Evolutionary conservation across 2,888 invertebrate species (phyloP).

Genomic region (Argynnis bischoffii): DNA sequence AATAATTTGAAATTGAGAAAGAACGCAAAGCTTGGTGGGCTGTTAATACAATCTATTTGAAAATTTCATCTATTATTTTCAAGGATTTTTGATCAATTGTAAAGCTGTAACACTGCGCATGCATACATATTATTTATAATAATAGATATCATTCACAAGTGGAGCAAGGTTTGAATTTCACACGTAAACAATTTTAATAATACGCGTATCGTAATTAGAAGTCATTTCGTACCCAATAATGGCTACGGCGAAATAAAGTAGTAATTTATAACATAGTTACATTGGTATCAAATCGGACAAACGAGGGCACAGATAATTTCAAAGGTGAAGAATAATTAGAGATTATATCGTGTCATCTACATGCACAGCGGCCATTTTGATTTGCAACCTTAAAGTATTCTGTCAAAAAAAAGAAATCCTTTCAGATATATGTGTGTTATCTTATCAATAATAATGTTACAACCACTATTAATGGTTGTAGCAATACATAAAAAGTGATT

Average conservation of each 20-base stretch:
- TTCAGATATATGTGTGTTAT: neutral
- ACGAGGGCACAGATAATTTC: slow-evolving; percentile 4
- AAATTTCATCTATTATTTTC: neutral
- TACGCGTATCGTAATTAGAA: slow-evolving; percentile 37
- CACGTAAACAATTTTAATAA: slow-evolving; percentile 43
- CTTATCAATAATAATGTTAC: neutral
- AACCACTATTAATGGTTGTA: neutral
- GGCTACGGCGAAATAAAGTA: slow-evolving; percentile 5
- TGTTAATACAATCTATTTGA: too few relatives aligned
- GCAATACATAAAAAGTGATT: too few relatives aligned
- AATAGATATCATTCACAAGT: slow-evolving; percentile 43
- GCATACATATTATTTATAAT: slow-evolving; percentile 37
- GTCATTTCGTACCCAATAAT: slow-evolving; percentile 23
- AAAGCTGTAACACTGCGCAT: slow-evolving; percentile 1
- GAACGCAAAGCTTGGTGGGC: too few relatives aligned
- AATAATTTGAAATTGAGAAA: too few relatives aligned
- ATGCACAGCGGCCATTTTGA: neutral
- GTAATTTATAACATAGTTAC: slow-evolving; percentile 15
- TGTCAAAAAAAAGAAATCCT: neutral
- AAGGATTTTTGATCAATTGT: neutral
- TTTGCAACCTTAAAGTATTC: neutral
- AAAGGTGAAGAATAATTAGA: slow-evolving; percentile 1
- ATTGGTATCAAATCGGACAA: slow-evolving; percentile 2
- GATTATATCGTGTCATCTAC: neutral
- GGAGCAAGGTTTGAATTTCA: slow-evolving; percentile 52